phyloP scores from a whole-genome alignment of 1,140 invertebrate genomes.

The Bombus pascuorum region DNA sequence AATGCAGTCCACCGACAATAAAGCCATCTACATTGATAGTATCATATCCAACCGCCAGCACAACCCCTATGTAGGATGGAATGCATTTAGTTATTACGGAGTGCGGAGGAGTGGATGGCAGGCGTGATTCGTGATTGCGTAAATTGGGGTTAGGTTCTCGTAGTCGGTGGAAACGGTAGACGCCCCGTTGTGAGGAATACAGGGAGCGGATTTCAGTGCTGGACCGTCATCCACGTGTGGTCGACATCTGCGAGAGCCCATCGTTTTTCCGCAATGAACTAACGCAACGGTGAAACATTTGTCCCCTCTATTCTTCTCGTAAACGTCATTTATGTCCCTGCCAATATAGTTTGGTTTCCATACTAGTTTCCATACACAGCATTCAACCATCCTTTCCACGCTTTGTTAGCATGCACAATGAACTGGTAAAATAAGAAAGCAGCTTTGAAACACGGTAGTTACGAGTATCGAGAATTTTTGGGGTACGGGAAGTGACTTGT shows the following conservation, averaged over 20 bases:
- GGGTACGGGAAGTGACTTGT: too few species aligned
- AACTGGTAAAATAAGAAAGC: background rate
- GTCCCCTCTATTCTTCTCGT: conserved; percentile 16
- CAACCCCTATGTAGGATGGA: background rate
- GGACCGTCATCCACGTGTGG: conserved; percentile 48
- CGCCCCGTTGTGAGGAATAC: conserved; percentile 55
- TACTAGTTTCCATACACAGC: background rate
- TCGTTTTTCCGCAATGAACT: conserved; percentile 60
- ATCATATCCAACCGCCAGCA: background rate
- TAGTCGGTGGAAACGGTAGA: background rate
- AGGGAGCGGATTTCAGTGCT: conserved; percentile 51
- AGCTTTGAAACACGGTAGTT: background rate
- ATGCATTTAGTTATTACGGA: conserved; percentile 57
- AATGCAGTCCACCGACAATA: background rate
- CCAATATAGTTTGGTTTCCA: background rate
- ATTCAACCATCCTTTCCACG: conserved; percentile 43
- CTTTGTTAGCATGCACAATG: conserved; percentile 62
- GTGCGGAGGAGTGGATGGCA: conserved; percentile 31
- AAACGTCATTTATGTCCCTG: conserved; percentile 10
- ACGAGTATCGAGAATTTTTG: background rate
- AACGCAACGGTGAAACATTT: conserved; percentile 23
- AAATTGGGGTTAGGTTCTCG: conserved; percentile 30
- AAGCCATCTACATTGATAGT: background rate
- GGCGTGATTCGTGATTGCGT: conserved; percentile 41
- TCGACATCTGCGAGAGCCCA: conserved; percentile 61